phyloP scores from a whole-genome alignment of 2,797 vertebrate species.

The Pygocentrus nattereri region DNA sequence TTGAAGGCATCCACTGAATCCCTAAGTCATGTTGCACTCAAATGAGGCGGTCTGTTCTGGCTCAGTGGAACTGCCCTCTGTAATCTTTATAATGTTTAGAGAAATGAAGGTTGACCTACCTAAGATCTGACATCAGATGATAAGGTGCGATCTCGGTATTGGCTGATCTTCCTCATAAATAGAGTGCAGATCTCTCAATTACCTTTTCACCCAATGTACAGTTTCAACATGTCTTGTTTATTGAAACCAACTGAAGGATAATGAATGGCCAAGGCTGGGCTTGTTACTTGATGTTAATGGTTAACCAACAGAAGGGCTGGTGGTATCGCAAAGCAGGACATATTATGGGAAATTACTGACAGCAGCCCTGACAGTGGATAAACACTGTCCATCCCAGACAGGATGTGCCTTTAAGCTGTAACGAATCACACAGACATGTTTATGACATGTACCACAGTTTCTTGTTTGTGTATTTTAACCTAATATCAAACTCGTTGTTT shows the following conservation, averaged over 20 bases:
- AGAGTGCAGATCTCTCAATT: slow-evolving; percentile 37
- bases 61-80: slow-evolving; percentile 42
- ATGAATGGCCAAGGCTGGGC: slow-evolving; percentile 65
- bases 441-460: not conserved
- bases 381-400: not conserved
- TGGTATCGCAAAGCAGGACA: slow-evolving; percentile 22
- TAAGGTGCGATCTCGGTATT: slow-evolving; percentile 63
- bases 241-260: slow-evolving; percentile 67
- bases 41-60: slow-evolving; percentile 44
- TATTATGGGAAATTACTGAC: slow-evolving; percentile 42
- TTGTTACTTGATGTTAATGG: slow-evolving; percentile 67
- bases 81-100: slow-evolving; percentile 66
- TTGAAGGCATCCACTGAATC: slow-evolving; percentile 17
- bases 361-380: slow-evolving; percentile 1
- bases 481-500: not conserved
- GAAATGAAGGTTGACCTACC: slow-evolving; percentile 57
- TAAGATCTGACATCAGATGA: slow-evolving; percentile 73
- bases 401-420: no score
- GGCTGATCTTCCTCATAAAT: slow-evolving; percentile 45
- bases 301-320: slow-evolving; percentile 58
- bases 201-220: slow-evolving; percentile 70
- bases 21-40: slow-evolving; percentile 10
- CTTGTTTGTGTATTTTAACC: not conserved
- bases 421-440: not conserved
- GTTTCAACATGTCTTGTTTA: slow-evolving; percentile 64